A percentile compares a stretch with the other conserved stretches of the same genome.
Conservation (phyloP, 1,140 invertebrate genomes). For the Choristoneura fumiferana region DNA sequence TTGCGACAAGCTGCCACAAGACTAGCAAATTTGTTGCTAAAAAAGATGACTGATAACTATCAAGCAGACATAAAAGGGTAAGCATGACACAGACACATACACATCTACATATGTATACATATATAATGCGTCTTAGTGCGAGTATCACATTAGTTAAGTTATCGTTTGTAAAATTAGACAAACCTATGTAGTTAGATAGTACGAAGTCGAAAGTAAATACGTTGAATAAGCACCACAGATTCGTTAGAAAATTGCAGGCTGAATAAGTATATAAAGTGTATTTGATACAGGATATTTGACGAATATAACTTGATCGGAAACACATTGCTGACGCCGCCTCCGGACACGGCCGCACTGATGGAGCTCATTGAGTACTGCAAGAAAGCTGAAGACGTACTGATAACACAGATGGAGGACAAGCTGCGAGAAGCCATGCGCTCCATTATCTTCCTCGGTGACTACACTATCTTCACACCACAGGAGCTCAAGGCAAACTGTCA, state of each 20-base stretch:
- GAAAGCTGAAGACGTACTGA: constrained; percentile 85
- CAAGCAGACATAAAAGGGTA: constrained; percentile 88
- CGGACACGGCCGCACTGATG: constrained; percentile 92
- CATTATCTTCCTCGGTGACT: constrained; percentile 88
- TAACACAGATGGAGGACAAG: constrained; percentile 87
- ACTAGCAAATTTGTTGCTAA: constrained; percentile 85
- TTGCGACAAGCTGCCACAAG: constrained; percentile 83
- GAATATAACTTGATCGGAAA: constrained; percentile 91
- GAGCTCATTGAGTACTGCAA: constrained; percentile 87
- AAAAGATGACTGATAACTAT: constrained; percentile 88
- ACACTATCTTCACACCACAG: constrained; percentile 86
- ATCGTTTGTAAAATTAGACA: too few species aligned
- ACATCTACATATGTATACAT: too few species aligned
- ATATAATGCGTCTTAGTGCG: too few species aligned
- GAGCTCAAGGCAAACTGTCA: constrained; percentile 93
- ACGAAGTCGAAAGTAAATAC: too few species aligned
- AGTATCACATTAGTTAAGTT: too few species aligned
- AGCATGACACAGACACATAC: constrained; percentile 54
- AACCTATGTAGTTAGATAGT: too few species aligned
- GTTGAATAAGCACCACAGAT: too few species aligned
- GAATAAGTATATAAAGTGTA: constrained; percentile 20
- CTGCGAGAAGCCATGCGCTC: constrained; percentile 83
- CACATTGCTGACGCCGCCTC: constrained; percentile 87
- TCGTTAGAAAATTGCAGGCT: too few species aligned
- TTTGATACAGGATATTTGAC: constrained; percentile 85